Evolutionary conservation across 2,888 invertebrate genomes (phyloP).

Genomic region (Dilophus febrilis): DNA sequence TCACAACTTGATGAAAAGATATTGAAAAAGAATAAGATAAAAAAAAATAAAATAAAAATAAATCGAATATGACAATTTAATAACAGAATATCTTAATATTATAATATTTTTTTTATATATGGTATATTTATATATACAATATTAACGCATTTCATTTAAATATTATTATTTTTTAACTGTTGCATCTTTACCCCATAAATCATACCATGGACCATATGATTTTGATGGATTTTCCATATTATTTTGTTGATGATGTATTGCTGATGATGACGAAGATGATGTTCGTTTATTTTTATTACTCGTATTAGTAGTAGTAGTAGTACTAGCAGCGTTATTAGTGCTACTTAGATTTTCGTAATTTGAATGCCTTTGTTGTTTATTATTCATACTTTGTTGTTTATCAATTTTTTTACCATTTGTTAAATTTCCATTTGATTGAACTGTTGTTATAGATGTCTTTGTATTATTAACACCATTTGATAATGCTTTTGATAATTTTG

Average conservation of each 20-base stretch:
- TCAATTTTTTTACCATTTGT: neutral
- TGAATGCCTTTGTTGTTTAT: slow-evolving; percentile 10
- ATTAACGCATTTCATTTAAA: no score
- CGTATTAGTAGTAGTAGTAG: neutral
- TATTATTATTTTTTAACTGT: slow-evolving; percentile 33
- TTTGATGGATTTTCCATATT: slow-evolving; percentile 27
- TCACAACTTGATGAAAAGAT: no score
- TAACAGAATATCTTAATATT: slow-evolving; percentile 9
- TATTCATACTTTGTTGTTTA: slow-evolving; percentile 15
- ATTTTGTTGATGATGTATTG: no score
- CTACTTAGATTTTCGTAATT: neutral
- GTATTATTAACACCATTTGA: slow-evolving; percentile 21
- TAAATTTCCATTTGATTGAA: slow-evolving; percentile 7
- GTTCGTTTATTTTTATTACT: neutral
- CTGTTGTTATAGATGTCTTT: slow-evolving; percentile 7
- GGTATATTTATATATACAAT: slow-evolving; percentile 10
- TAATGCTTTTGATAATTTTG: slow-evolving; percentile 45
- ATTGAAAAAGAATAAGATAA: no score
- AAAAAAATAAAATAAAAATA: no score
- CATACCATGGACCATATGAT: slow-evolving; percentile 77
- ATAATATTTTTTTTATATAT: no score
- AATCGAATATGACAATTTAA: slow-evolving; percentile 10
- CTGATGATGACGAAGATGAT: neutral
- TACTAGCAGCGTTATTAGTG: slow-evolving; percentile 4
- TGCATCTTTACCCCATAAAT: slow-evolving; percentile 65